Evolutionary conservation across 2,113 vertebrate species (phyloP), one percentile per base, ranked within the genome.

Genomic region (Benitochromis conjunctus): DNA sequence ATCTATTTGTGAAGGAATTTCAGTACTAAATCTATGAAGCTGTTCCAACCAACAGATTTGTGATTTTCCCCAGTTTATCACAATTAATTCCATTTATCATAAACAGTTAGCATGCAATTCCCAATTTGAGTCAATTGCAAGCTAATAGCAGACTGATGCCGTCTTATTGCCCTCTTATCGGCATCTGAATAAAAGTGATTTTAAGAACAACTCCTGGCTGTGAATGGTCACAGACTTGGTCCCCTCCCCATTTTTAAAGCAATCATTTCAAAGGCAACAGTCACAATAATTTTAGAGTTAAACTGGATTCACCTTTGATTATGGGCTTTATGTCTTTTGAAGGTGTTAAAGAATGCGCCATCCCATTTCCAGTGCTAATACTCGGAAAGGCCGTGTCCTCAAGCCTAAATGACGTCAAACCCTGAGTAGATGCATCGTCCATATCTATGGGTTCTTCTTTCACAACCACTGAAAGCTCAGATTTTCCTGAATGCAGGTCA

Each of bases 231-330:
- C 46, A 48, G 13, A 48, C 13, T 14, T 48, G 13, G 16, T 51
- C 16, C 48, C 6, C 48, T 51, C 48, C 13, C 46, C 41, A 46
- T 74, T 46, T 71, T 74, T 74, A 26, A 48, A 48, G 13, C 41
- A 26, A 46, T 18, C 4, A 46, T 46, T 48, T 71, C 2, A 46
- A 46, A 48, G 13, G 14, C 21, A 71, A 18, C 66, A 66, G 34
- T 34, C 34, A 38, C 34, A 64, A 11, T 38, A 13, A 21, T 19
- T 38, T 64, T 64, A 36, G 12, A 54, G 9, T n/a, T 74, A 58
- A 51, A 55, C 26, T 46, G 5, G 9, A 9, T 18, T 95, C 94
- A 99, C 98, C 98, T 98, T 97, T 98, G 58, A 89, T 82, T 5
- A 89, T 76, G 1, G 89, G 94, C 91, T 97, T 97, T 1, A 86